Base-by-base conservation (phyloP, 1,140 invertebrate genomes). In the Rhagoletis pomonella region DNA sequence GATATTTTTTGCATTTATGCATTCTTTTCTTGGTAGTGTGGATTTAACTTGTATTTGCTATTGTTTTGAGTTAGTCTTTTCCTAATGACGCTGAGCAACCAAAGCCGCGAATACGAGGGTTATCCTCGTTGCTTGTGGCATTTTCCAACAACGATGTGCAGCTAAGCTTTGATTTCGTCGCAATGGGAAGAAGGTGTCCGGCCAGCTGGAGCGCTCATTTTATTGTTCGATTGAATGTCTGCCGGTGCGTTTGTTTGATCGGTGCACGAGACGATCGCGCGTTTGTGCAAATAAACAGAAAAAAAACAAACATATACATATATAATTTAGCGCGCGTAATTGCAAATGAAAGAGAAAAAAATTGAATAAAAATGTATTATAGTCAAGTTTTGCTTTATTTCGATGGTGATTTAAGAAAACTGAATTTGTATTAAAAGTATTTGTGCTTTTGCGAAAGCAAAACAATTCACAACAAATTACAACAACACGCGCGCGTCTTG, bases 191-290 rank as follows among this genome's bases (percentile, higher is more conserved):
- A 81, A 81, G 73, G 73, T 19, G 73, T 29, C 29, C 29, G 29
- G 29, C 29, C 29, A 29, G 73, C 47, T 50, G 47, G 73, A 81
- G 73, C 44, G 6, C 47, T 81, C 73, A 81, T 42, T 81, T 81
- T 47, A 81, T 81, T 81, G 73, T 81, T 42, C 73, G 73, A n/a
- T 42, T 47, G 73, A n/a, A 29, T 50, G 73, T 55, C 73, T 81
- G 73, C 47, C 47, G 73, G 73, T 81, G 73, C 47, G 73, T 81
- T 81, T 81, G 73, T 81, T 81, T 81, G 73, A 55, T 81, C 73
- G 73, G 47, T 81, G 73, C 47, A 81, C 17, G 73, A 14, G 47
- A 81, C 47, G 50, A 81, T 50, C 73, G 73, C 73, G 73, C 73
- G 73, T 81, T 81, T n/a, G 73, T 81, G 73, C 73, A 81, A 81